Evolutionary conservation across 2,888 invertebrate genomes (phyloP), one percentile per base, ranked within the genome.

Genomic region (Eubasilissa splendida): DNA sequence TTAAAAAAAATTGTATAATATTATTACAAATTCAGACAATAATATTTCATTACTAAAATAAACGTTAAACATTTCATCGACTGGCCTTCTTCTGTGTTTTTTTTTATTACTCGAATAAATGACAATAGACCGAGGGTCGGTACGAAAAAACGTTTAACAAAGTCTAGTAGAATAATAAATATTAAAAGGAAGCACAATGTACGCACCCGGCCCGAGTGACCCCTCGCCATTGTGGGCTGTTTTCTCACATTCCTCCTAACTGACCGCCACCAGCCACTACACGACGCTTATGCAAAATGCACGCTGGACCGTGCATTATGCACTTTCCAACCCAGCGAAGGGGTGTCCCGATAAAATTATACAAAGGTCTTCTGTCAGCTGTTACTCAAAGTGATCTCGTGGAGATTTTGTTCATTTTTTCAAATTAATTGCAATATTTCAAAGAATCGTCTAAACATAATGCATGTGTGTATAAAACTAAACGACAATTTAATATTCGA

Each of bases 211-310:
- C 31, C 63, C 8, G 63, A 31, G 12, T 63, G 63, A 63, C 63
- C 63, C 63, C 42, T 33, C 33, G 11, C 63, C 33, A 63, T 63
- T 63, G 63, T 63, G 12, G 3, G 33, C 63, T 31, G 12, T 63
- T 63, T 63, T 63, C 63, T 63, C 63, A 63, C 63, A 63, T 63
- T 63, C 63, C 33, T 11, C 12, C 63, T 63, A 63, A 63, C 63
- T 63, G 63, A 63, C 63, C 63, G 63, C 63, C 33, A 31, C 22
- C 63, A 22, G 63, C 63, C 33, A 31, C 33, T 31, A 63, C 63
- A 63, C 63, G 63, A 31, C 63, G 31, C n/a, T 63, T 63, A 63
- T 63, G 63, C 63, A 63, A 63, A 63, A 63, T 63, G 63, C 63
- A 63, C 5, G 10, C 33, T 33, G 31, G 42, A 63, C 63, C 63